Percentiles rank a stretch among this genome's conserved stretches.
Conservation (phyloP, 2,888 invertebrate genomes). For the Koerneria pararmatus region DNA sequence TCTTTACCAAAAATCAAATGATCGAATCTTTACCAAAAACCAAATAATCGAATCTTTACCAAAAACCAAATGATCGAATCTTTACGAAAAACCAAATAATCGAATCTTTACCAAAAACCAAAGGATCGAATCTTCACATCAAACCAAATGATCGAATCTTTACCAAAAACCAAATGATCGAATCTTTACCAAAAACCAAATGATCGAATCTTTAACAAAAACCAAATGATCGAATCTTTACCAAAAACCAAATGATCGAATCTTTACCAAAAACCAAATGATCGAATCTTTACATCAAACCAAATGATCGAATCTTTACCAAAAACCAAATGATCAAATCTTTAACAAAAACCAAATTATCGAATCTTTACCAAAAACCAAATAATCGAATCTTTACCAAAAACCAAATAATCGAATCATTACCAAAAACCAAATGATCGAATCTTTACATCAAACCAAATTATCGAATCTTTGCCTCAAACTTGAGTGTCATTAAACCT, state of each 20-base stretch:
- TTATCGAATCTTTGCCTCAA: constrained; percentile 23
- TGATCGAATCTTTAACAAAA: too few species aligned
- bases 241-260: too few species aligned
- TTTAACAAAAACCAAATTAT: not conserved
- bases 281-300: not conserved
- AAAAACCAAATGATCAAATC: not conserved
- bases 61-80: not conserved
- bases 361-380: not conserved
- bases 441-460: not conserved
- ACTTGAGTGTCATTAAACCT: constrained; percentile 15
- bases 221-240: not conserved
- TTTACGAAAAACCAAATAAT: not conserved
- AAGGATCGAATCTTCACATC: not conserved
- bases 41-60: not conserved
- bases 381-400: too few species aligned
- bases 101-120: not conserved
- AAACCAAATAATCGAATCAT: too few species aligned
- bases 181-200: not conserved
- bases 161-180: not conserved
- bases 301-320: not conserved
- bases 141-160: too few species aligned
- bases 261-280: too few species aligned
- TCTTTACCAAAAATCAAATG: too few species aligned
- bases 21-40: not conserved
- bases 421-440: constrained; percentile 13